phyloP scores from a whole-genome alignment of 2,888 invertebrate species.

The Amphipoea oculea region DNA sequence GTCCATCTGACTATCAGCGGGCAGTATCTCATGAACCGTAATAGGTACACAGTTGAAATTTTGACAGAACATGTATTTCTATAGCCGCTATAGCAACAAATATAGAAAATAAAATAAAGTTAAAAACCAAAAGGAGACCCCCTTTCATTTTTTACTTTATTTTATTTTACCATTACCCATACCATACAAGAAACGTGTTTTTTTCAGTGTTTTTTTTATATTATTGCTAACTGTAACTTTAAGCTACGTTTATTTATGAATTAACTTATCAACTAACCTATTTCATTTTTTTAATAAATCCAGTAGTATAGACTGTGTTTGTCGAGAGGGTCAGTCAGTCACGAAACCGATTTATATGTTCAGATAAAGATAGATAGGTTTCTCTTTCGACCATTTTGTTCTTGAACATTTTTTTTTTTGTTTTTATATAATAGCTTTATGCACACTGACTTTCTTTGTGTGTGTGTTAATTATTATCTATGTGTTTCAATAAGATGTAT shows the following conservation, averaged over 20 bases:
- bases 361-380: conserved; percentile 64
- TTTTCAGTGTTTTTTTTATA: too few relatives aligned
- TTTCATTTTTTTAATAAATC: background rate
- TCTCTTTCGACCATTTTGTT: conserved; percentile 72
- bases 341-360: conserved; percentile 37
- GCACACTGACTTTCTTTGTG: conserved; percentile 40
- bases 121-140: too few relatives aligned
- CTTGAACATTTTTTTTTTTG: conserved; percentile 49
- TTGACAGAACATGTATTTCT: too few relatives aligned
- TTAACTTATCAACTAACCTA: background rate
- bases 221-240: background rate
- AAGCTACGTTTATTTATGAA: background rate
- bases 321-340: conserved; percentile 31
- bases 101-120: too few relatives aligned
- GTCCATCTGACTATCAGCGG: background rate
- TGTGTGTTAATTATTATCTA: conserved; percentile 50
- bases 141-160: too few relatives aligned
- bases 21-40: too few relatives aligned
- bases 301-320: background rate
- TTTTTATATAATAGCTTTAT: conserved; percentile 46
- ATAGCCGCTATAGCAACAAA: too few relatives aligned
- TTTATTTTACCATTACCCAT: too few relatives aligned
- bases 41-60: too few relatives aligned
- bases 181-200: too few relatives aligned
- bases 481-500: conserved; percentile 57